Percentiles rank a stretch among this genome's conserved stretches.
Evolutionary conservation across 2,888 invertebrate species (phyloP).

Genomic region (Lysandra coridon): DNA sequence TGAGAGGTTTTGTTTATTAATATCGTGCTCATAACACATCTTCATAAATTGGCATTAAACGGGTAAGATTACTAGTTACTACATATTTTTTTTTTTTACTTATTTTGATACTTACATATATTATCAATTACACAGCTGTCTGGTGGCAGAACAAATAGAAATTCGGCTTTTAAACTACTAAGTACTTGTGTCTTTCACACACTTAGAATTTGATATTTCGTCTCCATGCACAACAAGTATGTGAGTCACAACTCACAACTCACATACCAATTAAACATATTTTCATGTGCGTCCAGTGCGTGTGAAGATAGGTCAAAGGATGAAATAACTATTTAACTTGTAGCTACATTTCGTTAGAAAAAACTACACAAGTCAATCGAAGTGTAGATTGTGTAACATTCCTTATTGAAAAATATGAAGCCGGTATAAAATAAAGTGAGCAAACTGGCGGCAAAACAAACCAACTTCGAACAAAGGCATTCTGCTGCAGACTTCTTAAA

Average conservation of each 20-base stretch:
- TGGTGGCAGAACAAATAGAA: no score
- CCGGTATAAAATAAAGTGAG: constrained; percentile 21
- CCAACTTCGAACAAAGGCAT: constrained; percentile 45
- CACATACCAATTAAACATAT: no score
- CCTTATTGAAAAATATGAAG: constrained; percentile 24
- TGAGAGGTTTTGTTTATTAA: background rate
- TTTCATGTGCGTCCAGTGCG: no score
- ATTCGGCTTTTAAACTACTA: no score
- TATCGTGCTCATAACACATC: background rate
- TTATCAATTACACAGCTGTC: no score
- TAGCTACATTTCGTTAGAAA: background rate
- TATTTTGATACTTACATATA: no score
- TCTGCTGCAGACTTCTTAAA: constrained; percentile 46
- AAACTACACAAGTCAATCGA: background rate
- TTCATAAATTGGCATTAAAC: background rate
- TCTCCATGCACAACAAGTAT: no score
- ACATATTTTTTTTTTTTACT: no score
- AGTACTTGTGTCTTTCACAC: no score
- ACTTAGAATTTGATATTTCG: no score
- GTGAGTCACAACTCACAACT: no score
- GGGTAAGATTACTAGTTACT: background rate
- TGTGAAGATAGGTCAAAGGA: background rate
- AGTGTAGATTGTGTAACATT: background rate
- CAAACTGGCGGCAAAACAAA: constrained; percentile 34
- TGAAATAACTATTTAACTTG: background rate